phyloP scores from a whole-genome alignment of 2,797 vertebrate species.

The Huso huso region DNA sequence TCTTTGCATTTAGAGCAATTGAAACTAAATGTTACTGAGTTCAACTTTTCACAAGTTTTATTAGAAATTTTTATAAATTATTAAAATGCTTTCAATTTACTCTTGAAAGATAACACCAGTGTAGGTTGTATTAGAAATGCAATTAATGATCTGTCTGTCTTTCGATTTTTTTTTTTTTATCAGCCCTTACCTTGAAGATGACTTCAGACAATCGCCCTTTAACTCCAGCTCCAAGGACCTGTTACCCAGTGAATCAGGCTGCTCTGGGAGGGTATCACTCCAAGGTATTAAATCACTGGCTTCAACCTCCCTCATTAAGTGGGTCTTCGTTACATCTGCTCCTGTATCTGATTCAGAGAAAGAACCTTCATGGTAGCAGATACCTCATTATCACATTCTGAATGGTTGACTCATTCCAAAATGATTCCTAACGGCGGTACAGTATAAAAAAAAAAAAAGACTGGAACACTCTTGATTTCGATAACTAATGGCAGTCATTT shows the following conservation, averaged over 20 bases:
- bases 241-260: slow-evolving; percentile 73
- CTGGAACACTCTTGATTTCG: no score
- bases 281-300: slow-evolving; percentile 62
- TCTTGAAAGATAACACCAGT: no score
- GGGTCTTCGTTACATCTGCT: no score
- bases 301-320: neutral
- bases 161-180: slow-evolving; percentile 17
- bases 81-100: no score
- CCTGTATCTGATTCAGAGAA: slow-evolving; percentile 13
- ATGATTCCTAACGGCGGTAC: neutral
- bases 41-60: neutral
- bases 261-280: slow-evolving; percentile 69
- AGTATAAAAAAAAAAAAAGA: no score
- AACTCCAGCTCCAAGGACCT: slow-evolving; percentile 88
- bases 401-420: neutral
- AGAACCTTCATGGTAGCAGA: slow-evolving; percentile 15
- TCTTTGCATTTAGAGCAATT: no score
- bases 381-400: slow-evolving; percentile 17
- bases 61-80: neutral
- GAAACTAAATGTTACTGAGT: no score
- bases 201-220: slow-evolving; percentile 97
- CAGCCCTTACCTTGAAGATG: slow-evolving; percentile 93
- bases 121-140: no score
- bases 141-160: slow-evolving; percentile 17
- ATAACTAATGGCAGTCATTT: no score